Conservation (phyloP, 2,888 invertebrate species). For the Rhagium mordax region DNA sequence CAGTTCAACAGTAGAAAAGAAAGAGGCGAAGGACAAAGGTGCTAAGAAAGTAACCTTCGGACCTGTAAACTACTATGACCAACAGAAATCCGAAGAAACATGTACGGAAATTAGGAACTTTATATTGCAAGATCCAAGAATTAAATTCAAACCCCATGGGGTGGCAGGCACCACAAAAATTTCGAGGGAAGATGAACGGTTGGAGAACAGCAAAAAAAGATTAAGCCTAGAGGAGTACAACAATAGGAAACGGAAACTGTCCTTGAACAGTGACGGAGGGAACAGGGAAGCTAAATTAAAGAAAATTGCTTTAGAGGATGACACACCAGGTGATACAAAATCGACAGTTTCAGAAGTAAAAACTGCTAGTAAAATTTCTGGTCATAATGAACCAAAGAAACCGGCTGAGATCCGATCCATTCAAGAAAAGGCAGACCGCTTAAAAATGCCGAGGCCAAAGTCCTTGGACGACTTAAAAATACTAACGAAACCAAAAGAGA, state of each 20-base stretch:
- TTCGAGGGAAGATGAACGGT: slow-evolving; percentile 37
- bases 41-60: slow-evolving; percentile 24
- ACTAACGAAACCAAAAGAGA: slow-evolving; percentile 35
- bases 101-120: slow-evolving; percentile 7
- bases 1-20: background rate
- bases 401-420: background rate
- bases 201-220: slow-evolving; percentile 44
- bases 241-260: slow-evolving; percentile 55
- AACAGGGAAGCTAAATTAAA: slow-evolving; percentile 36
- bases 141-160: background rate
- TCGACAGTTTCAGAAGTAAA: background rate
- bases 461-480: slow-evolving; percentile 46
- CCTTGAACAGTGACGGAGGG: slow-evolving; percentile 3
- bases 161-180: slow-evolving; percentile 48
- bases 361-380: background rate
- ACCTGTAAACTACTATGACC: slow-evolving; percentile 2
- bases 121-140: slow-evolving; percentile 37
- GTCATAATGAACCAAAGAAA: background rate
- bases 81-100: background rate
- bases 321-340: background rate
- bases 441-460: slow-evolving; percentile 39
- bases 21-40: slow-evolving; percentile 26
- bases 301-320: slow-evolving; percentile 1
- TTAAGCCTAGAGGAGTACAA: slow-evolving; percentile 61
- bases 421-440: slow-evolving; percentile 18